Base-by-base conservation (phyloP, 2,113 vertebrate species). In the Microcebus jonahi region DNA sequence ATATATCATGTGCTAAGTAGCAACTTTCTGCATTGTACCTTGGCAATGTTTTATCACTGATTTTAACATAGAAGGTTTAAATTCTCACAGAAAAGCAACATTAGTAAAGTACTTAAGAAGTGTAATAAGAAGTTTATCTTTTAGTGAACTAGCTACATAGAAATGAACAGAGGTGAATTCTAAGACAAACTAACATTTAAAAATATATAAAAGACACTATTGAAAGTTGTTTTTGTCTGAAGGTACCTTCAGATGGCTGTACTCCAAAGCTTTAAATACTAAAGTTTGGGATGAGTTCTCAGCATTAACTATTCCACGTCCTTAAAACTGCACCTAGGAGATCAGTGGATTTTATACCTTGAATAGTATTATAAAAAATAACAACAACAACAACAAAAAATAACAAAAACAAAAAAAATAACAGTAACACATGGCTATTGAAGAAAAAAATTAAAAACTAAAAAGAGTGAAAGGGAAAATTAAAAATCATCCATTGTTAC, bases 161-260 rank as follows among this genome's bases (percentile, higher is more conserved):
- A 97, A 94, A 96, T 70, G 29, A 95, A 91, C 13, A 88, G 65
- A 90, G 42, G 55, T 53, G 14, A 93, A 57, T 90, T 76, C 71
- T 57, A 42, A 97, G 67, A 88, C 59, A 86, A 27, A 67, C 3
- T 79, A 82, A 92, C 42, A 67, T n/a, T 73, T 97, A 55, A 83
- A 95, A 34, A 95, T 14, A 42, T 29, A 76, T 68, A 53, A 95
- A 88, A 90, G 81, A 94, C 57, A 11, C 42, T 79, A 93, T 75
- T 29, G 68, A 20, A 94, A 94, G n/a, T 73, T 93, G 83, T 63
- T 95, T 85, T 76, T 96, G 39, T 86, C 29, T 63, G 23, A 63
- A 83, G 15, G 20, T 77, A 90, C 25, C 79, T 95, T 87, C 17
- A 63, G 63, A 84, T 70, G 36, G 61, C n/a, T 81, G 27, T 85